Evolutionary conservation across 2,113 vertebrate species (phyloP).

Genomic region (Leptocoma aspasia): DNA sequence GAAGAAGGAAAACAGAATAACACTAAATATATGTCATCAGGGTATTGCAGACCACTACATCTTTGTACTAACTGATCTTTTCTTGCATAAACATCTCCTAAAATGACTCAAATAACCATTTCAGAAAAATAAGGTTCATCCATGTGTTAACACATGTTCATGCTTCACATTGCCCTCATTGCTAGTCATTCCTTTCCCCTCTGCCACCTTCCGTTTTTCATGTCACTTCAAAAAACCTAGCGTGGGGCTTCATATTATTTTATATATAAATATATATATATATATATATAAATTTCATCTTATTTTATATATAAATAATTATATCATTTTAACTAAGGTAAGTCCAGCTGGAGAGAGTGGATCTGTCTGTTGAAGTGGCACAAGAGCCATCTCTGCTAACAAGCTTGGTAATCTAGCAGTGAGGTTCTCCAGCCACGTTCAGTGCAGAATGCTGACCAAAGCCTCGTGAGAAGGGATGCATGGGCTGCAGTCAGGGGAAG

Average conservation of each 20-base stretch:
- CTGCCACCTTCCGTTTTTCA: fast-evolving
- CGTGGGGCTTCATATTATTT: background rate
- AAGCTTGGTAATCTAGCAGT: background rate
- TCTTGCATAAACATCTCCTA: background rate
- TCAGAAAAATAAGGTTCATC: background rate
- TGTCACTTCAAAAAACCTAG: background rate
- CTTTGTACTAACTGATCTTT: background rate
- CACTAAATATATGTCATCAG: background rate
- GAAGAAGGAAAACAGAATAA: background rate
- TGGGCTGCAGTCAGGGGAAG: background rate
- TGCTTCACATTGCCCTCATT: background rate
- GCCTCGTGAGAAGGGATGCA: background rate
- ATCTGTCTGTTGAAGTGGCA: background rate
- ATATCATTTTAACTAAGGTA: background rate
- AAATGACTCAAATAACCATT: background rate
- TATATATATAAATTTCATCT: too few species aligned
- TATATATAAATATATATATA: too few species aligned
- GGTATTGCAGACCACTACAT: background rate
- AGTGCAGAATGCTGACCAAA: background rate
- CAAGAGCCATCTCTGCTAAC: background rate
- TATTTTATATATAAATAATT: too few species aligned
- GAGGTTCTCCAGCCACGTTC: fast-evolving
- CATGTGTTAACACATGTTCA: background rate
- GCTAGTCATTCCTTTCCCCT: background rate
- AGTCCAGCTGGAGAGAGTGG: background rate